Evolutionary conservation across 2,888 invertebrate species (phyloP), one percentile per base, ranked within the genome.

Genomic region (Teleiodes luculella): DNA sequence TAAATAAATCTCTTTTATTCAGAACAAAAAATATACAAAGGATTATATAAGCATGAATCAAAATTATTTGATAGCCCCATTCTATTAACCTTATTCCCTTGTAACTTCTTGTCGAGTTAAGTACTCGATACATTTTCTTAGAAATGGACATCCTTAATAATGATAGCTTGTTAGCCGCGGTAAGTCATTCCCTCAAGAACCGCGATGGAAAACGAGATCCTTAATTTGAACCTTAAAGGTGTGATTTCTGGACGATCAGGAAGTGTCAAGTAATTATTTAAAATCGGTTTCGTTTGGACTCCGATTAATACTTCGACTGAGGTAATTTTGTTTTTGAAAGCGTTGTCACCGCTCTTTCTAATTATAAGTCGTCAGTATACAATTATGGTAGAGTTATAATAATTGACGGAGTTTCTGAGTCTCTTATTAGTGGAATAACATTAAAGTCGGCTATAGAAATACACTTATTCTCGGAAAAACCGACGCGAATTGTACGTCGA

Each of bases 221-320:
- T 83, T 80, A 83, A 86, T 83, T 84, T 75, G 71, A 77, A 76
- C 77, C 74, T 78, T 75, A 78, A 85, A 85, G 84, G 86, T 86
- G 86, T 86, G 85, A 87, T 86, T 85, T 86, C 66, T 72, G 69
- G 68, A 66, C 67, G 73, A 69, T 70, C 72, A 75, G 76, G 76
- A 80, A 80, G 85, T 86, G 86, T 83, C 80, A 83, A 79, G 78
- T 81, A 83, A 85, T 83, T 79, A 82, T 81, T 78, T 74, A 72
- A 77, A 83, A 79, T 79, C 75, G 76, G 68, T 59, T 49, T 62
- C 61, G 55, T 57, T 67, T 69, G 70, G 68, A 65, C 64, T 70
- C 59, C 66, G 67, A 74, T 77, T 72, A 68, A 64, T 57, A 68
- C 39, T 67, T 70, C 66, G 70, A 67, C 60, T 63, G 65, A 53